A percentile compares a stretch with the other conserved stretches of the same genome.
These are phyloP conservation scores for Drosophila siamana DNA, from an alignment of 2,888 invertebrate genomes.

Conservation along the genomic window DNA sequence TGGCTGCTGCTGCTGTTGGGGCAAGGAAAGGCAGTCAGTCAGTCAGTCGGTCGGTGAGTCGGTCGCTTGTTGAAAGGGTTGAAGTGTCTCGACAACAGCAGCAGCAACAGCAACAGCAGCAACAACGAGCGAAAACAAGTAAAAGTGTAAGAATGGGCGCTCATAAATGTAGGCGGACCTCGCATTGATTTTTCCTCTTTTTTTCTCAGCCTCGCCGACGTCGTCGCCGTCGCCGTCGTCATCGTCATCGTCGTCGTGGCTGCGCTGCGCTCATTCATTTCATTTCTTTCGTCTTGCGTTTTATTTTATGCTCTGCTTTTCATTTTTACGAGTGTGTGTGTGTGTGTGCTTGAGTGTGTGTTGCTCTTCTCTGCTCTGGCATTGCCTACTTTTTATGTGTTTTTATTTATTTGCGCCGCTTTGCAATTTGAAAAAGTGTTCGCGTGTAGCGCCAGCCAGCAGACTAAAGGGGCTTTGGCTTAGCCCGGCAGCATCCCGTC, in stretches of 20 bases:
- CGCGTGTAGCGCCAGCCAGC: conserved; percentile 53
- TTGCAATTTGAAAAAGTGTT: conserved; percentile 82
- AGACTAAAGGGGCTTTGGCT: conserved; percentile 58
- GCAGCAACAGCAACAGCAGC: conserved; percentile 24
- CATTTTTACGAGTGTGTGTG: conserved; percentile 58
- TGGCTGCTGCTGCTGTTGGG: conserved; percentile 21
- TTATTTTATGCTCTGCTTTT: conserved; percentile 71
- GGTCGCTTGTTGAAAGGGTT: conserved; percentile 64
- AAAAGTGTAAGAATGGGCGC: conserved; percentile 48
- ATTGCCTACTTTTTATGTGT: conserved; percentile 80
- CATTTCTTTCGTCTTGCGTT: conserved; percentile 69
- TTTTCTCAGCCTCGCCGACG: conserved; percentile 32
- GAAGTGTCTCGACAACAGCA: conserved; percentile 45
- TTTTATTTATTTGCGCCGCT: conserved; percentile 81
- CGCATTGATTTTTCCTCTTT: conserved; percentile 68
- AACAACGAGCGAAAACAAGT: conserved; percentile 38
- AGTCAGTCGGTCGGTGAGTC: neutral
- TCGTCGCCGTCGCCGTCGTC: conserved; percentile 43
- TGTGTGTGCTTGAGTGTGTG: conserved; percentile 16
- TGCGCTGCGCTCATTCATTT: conserved; percentile 74
- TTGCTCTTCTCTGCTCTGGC: conserved; percentile 32
- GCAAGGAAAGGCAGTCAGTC: conserved; percentile 1
- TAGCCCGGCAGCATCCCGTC: conserved; percentile 31
- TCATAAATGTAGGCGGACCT: conserved; percentile 43
- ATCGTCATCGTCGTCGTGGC: conserved; percentile 46